Evolutionary conservation across 2,888 invertebrate genomes (phyloP).

Genomic region (Ptychoptera albimana): DNA sequence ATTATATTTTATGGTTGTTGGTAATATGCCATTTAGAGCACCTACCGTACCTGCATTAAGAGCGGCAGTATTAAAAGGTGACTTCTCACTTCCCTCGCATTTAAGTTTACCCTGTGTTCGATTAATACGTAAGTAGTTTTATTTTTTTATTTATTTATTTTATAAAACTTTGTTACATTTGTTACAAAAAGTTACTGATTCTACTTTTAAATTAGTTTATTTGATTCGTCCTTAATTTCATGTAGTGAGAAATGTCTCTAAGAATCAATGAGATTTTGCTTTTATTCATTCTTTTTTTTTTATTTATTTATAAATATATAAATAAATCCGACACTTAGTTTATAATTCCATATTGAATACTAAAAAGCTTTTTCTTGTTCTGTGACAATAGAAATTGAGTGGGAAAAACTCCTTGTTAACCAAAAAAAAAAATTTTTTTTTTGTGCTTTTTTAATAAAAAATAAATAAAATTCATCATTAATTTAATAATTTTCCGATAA

Average conservation of each 20-base stretch:
- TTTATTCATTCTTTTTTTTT: too few species aligned
- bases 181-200: too few species aligned
- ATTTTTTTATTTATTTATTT: background rate
- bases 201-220: too few species aligned
- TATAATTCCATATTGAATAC: background rate
- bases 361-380: background rate
- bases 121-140: slow-evolving; percentile 31
- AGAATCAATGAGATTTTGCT: too few species aligned
- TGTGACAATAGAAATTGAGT: too few species aligned
- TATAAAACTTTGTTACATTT: too few species aligned
- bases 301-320: too few species aligned
- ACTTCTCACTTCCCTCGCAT: slow-evolving; percentile 37
- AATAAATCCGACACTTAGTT: too few species aligned
- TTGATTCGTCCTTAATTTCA: background rate
- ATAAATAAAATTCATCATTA: background rate
- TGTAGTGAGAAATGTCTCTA: background rate
- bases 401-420: too few species aligned
- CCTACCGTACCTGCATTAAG: slow-evolving; percentile 57
- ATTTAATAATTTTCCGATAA: background rate
- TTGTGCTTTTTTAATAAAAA: too few species aligned
- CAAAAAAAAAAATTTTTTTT: too few species aligned
- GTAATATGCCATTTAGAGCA: slow-evolving; percentile 62
- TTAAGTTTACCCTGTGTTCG: slow-evolving; percentile 34
- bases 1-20: slow-evolving; percentile 60
- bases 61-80: slow-evolving; percentile 47